A percentile compares a stretch with the other conserved stretches of the same genome.
Evolutionary conservation across 1,140 invertebrate species (phyloP).

Genomic region (Drosophila gunungcola): DNA sequence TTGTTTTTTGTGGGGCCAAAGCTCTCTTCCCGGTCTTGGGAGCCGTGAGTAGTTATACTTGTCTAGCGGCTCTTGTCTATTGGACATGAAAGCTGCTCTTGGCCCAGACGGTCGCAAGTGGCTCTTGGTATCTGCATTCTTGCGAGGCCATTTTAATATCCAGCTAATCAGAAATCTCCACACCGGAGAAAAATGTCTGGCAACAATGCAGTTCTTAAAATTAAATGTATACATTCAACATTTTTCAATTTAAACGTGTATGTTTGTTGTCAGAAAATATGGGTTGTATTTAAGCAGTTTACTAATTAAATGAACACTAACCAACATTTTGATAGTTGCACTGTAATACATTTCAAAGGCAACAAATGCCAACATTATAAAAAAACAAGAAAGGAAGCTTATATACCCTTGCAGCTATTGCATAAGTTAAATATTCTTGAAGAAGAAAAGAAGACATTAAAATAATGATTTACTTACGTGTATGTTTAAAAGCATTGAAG

Average conservation of each 20-base stretch:
- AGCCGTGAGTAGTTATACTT: slow-evolving; percentile 62
- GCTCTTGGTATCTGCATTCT: slow-evolving; percentile 77
- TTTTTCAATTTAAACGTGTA: too few species aligned
- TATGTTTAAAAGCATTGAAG: too few species aligned
- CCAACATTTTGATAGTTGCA: too few species aligned
- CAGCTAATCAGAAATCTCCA: slow-evolving; percentile 11
- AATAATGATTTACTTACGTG: too few species aligned
- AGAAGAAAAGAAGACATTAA: too few species aligned
- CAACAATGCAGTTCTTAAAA: background rate
- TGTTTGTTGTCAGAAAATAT: background rate
- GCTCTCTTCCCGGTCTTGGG: slow-evolving; percentile 47
- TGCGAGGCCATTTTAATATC: slow-evolving; percentile 71
- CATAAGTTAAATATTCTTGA: too few species aligned
- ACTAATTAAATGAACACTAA: too few species aligned
- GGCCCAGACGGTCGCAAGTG: slow-evolving; percentile 28
- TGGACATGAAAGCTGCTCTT: slow-evolving; percentile 17
- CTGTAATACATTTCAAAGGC: too few species aligned
- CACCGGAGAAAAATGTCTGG: slow-evolving; percentile 1
- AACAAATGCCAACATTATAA: too few species aligned
- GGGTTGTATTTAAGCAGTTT: background rate
- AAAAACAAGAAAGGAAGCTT: too few species aligned
- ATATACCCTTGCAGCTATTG: too few species aligned
- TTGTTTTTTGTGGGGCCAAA: slow-evolving; percentile 55
- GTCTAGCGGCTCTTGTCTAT: slow-evolving; percentile 54
- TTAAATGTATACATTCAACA: too few species aligned